Evolutionary conservation across 2,888 invertebrate genomes (phyloP).

Genomic region (Anoncus sp.): DNA sequence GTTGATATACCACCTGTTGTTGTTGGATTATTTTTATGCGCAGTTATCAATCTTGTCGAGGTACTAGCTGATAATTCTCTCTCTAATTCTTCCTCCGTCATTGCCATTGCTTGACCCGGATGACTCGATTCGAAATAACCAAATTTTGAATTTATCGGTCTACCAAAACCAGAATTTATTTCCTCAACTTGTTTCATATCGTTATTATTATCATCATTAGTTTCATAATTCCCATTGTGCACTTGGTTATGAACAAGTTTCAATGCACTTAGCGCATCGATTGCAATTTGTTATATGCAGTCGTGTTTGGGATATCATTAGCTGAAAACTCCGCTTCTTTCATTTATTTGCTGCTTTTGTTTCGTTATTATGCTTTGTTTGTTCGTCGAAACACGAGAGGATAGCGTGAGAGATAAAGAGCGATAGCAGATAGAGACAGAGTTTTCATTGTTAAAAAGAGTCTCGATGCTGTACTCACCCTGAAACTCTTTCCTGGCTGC

Average conservation of each 20-base stretch:
- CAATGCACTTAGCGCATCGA: conserved; percentile 3
- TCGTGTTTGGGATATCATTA: conserved; percentile 9
- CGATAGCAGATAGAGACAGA: not conserved
- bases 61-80: conserved; percentile 80
- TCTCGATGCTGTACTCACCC: conserved; percentile 87
- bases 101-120: conserved; percentile 88
- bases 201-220: conserved; percentile 6
- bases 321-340: conserved; percentile 1
- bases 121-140: conserved; percentile 82
- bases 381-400: not conserved
- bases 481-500: conserved; percentile 99
- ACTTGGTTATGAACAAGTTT: conserved; percentile 15
- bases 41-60: conserved; percentile 70
- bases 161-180: conserved; percentile 72
- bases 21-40: conserved; percentile 83
- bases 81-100: conserved; percentile 87
- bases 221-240: conserved; percentile 3
- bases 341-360: not conserved
- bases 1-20: conserved; percentile 89
- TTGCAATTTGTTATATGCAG: conserved; percentile 7
- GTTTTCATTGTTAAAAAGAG: conserved; percentile 4
- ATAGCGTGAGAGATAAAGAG: not conserved
- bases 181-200: conserved; percentile 57
- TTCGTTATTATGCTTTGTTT: not conserved
- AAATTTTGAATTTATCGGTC: conserved; percentile 81